Conservation (phyloP, 2,888 invertebrate species). For the Vanessa cardui region DNA sequence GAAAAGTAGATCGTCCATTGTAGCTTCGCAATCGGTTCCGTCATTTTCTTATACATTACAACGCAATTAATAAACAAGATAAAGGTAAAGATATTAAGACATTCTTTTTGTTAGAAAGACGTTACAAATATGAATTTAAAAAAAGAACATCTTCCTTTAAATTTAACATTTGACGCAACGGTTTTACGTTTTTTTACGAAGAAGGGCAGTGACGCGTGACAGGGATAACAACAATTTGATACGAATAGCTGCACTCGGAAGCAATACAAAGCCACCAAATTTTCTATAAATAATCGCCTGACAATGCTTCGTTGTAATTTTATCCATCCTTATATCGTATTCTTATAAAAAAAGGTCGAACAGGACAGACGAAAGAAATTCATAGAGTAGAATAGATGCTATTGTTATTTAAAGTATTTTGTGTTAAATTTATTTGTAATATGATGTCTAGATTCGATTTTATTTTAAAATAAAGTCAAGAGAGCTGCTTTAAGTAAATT, state of each 20-base stretch:
- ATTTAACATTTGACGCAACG: constrained; percentile 47
- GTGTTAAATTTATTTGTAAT: no score
- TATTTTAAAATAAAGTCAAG: no score
- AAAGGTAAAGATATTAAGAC: neutral
- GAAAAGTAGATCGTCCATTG: neutral
- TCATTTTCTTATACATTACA: no score
- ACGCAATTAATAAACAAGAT: neutral
- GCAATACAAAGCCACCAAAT: constrained; percentile 76
- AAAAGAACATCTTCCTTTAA: neutral
- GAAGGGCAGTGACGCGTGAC: constrained; percentile 61
- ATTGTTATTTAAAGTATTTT: constrained; percentile 16
- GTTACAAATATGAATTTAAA: neutral
- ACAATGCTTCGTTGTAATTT: constrained; percentile 77
- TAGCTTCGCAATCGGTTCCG: no score
- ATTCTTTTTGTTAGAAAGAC: neutral
- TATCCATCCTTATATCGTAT: constrained; percentile 78
- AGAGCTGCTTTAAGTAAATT: no score
- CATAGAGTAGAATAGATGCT: constrained; percentile 52
- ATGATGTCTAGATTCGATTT: no score
- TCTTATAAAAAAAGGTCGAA: constrained; percentile 68
- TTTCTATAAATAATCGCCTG: constrained; percentile 81
- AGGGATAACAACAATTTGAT: constrained; percentile 59
- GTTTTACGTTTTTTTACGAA: constrained; percentile 56
- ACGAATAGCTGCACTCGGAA: constrained; percentile 64
- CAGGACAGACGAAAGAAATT: constrained; percentile 53